Percentiles rank a stretch among this genome's conserved stretches.
Evolutionary conservation across 1,140 invertebrate species (phyloP).

Genomic region (Cherax quadricarinatus): DNA sequence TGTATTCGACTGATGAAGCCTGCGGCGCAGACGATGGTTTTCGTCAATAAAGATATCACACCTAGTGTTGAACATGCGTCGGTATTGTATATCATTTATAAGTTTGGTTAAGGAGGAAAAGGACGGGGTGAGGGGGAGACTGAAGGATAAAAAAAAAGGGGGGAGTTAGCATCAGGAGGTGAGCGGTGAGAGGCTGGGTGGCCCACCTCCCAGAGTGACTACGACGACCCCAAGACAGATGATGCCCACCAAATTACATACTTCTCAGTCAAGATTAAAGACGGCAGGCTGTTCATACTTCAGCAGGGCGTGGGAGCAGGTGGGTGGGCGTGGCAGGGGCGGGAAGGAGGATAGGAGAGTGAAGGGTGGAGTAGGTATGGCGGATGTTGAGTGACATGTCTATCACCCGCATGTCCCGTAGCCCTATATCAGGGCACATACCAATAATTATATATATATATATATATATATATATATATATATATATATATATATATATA

Average conservation of each 20-base stretch:
- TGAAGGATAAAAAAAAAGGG: background rate
- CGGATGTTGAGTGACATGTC: background rate
- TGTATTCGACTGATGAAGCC: no score
- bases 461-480: no score
- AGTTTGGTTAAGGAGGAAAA: no score
- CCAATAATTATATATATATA: no score
- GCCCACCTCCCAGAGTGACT: background rate
- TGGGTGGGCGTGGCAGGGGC: background rate
- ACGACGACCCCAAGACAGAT: conserved; percentile 1
- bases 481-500: no score
- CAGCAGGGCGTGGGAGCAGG: background rate
- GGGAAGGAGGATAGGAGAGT: background rate
- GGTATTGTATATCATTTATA: no score
- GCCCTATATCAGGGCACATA: background rate
- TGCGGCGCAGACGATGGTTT: no score
- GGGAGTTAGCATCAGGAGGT: background rate
- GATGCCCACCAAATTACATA: conserved; percentile 1
- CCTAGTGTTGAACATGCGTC: no score
- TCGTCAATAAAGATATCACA: no score
- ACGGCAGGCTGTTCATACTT: background rate
- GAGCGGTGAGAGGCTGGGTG: background rate
- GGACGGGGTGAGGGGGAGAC: background rate
- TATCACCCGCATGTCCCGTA: background rate
- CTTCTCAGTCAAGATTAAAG: conserved; percentile 1
- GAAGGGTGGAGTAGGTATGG: background rate